Base-by-base conservation (phyloP, 2,888 invertebrate species). In the Tubulanus polymorphus region DNA sequence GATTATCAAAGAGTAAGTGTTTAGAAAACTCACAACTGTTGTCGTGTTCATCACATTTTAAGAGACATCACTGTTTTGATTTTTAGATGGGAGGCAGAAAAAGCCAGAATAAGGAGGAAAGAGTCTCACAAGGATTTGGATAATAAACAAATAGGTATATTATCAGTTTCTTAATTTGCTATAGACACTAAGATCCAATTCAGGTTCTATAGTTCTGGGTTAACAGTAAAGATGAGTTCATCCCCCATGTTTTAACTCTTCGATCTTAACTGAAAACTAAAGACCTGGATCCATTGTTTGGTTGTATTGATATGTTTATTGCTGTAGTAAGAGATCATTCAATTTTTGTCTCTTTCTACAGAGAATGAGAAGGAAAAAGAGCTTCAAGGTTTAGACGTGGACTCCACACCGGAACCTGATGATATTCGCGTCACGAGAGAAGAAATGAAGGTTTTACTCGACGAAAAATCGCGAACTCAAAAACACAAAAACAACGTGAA, bases 391-490 rank as follows among this genome's bases (percentile, higher is more conserved):
- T 58, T 62, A 2, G 68, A 66, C 3, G 60, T 57, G 8, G 69
- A 68, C 62, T 27, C 15, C 29, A 52, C 29, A 1, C 55, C 59
- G 12, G 73, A 72, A 10, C 69, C 75, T 1, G 73, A 71, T 23
- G 74, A 74, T 35, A 71, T 76, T 0, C 63, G 61, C 35, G 63
- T 66, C 18, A 75, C 75, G 3, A 56, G 68, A 20, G 67, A 72
- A 47, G 76, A 77, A 51, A 56, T 78, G 30, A 66, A 89, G 8
- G 89, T 88, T 56, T 88, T 93, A 52, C 89, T 91, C 77, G 85
- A 88, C 55, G 93, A 94, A 78, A 90, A 91, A 72, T 88, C 91
- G 71, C 82, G 88, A 48, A 90, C 89, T 73, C 85, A 90, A 29
- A 84, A 86, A 58, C 84, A 91, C 70, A 83, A 91, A 28, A 85